A percentile compares a stretch with the other conserved stretches of the same genome.
Evolutionary conservation across 2,113 vertebrate species (phyloP).

Genomic region (Cairina moschata): DNA sequence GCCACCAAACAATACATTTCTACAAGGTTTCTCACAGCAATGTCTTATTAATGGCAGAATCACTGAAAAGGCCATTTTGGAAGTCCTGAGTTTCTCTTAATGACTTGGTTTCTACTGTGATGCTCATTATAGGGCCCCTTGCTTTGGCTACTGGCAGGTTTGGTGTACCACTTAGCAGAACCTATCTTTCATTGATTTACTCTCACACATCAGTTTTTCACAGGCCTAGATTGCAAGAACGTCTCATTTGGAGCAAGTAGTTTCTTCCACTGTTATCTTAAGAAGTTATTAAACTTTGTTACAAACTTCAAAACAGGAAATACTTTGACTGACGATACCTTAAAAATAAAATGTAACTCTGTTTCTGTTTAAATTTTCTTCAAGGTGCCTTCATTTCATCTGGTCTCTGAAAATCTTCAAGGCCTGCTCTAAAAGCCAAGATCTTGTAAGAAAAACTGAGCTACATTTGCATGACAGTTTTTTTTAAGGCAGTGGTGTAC

Average conservation of each 20-base stretch:
- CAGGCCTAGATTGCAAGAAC: background rate
- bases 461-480: background rate
- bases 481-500: background rate
- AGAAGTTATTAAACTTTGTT: background rate
- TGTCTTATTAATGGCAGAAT: conserved; percentile 61
- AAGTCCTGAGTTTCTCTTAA: conserved; percentile 68
- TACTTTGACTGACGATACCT: background rate
- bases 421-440: background rate
- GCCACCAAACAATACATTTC: conserved; percentile 33
- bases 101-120: conserved; percentile 65
- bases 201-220: background rate
- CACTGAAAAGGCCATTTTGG: conserved; percentile 16
- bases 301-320: background rate
- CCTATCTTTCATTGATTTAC: conserved; percentile 29
- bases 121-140: conserved; percentile 68
- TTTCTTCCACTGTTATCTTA: background rate
- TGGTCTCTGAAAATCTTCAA: background rate
- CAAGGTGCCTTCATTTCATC: background rate
- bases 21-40: conserved; percentile 62
- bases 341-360: background rate
- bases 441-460: background rate
- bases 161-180: conserved; percentile 12
- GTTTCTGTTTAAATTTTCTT: background rate
- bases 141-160: background rate
- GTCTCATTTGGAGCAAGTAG: background rate